Base-by-base conservation (phyloP, 2,113 vertebrate genomes). In the Copsychus sechellarum region DNA sequence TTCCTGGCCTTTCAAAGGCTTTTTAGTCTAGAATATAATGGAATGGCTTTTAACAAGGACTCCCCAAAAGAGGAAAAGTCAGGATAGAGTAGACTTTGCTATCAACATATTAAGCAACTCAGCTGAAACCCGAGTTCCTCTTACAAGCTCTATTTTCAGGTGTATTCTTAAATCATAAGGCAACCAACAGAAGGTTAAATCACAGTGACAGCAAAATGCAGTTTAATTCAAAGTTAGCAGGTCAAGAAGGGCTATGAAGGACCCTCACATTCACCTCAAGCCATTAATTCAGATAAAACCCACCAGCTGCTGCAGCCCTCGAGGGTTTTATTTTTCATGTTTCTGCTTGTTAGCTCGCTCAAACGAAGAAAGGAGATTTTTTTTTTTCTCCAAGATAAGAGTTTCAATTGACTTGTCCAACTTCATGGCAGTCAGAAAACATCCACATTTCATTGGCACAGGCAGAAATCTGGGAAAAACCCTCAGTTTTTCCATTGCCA, bases 211-310 rank as follows among this genome's bases (percentile, higher is more conserved):
- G 92, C 85, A 86, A 90, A 96, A 94, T 88, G 80, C 56, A 86
- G 88, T 90, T 90, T 94, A 94, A 95, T 96, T 96, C 92, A 90
- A 93, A 97, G 96, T 74, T 71, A 92, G 72, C 95, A 93, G 92
- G 95, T 96, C 85, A 90, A 90, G 90, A 54, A 94, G 33, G 74
- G 89, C 78, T 58, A 18, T 81, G 93, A 91, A 89, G 84, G 50
- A 94, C 73, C 88, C 60, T 92, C 7, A 3, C 72, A 40, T 80
- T 94, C 92, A 78, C 76, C 64, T 61, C 80, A 56, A 90, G 81
- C 79, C 67, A 88, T 90, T 95, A 90, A 92, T 91, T 88, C 77
- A 73, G 82, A 83, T 81, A 64, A 92, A 96, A 95, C 56, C 62
- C 53, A 60, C 60, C 40, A 31, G 79, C 74, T 88, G 82, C 88